A percentile compares a stretch with the other conserved stretches of the same genome.
These are phyloP conservation scores for Epizoanthus rinbou DNA, from an alignment of 92 coral and sea anemone genomes.

Conservation along the genomic window DNA sequence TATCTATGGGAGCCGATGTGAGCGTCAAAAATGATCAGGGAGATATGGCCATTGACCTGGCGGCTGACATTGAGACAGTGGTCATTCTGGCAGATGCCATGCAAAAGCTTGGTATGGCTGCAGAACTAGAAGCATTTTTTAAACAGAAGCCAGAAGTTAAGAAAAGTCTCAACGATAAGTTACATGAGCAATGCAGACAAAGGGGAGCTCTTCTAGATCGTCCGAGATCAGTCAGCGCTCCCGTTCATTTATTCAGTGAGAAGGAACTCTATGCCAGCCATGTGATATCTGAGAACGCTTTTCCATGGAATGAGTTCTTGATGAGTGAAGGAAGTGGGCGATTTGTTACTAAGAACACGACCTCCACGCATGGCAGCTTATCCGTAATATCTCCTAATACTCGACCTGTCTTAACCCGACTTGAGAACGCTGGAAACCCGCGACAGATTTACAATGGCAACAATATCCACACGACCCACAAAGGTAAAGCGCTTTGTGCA, in stretches of 20 bases:
- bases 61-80: conserved; percentile 77
- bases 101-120: conserved; percentile 65
- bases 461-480: conserved; percentile 8
- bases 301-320: conserved; percentile 19
- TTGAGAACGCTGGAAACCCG: conserved; percentile 52
- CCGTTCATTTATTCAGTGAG: conserved; percentile 4
- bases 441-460: conserved; percentile 30
- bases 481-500: conserved; percentile 51
- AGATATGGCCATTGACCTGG: conserved; percentile 87
- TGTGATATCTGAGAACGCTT: conserved; percentile 18
- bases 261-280: conserved; percentile 47
- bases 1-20: conserved; percentile 82
- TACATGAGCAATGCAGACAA: conserved; percentile 40
- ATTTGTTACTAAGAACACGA: conserved; percentile 46
- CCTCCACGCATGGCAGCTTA: conserved; percentile 47
- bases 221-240: conserved; percentile 51
- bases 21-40: conserved; percentile 81
- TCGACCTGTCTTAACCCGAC: conserved; percentile 24
- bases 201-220: conserved; percentile 15
- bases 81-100: conserved; percentile 82
- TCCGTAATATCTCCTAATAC: conserved; percentile 16
- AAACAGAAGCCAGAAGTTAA: conserved; percentile 74
- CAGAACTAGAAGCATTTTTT: conserved; percentile 67
- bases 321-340: conserved; percentile 30
- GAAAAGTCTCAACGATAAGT: conserved; percentile 67